Conservation (phyloP, 2,113 vertebrate species). For the Ploceus nigricollis region DNA sequence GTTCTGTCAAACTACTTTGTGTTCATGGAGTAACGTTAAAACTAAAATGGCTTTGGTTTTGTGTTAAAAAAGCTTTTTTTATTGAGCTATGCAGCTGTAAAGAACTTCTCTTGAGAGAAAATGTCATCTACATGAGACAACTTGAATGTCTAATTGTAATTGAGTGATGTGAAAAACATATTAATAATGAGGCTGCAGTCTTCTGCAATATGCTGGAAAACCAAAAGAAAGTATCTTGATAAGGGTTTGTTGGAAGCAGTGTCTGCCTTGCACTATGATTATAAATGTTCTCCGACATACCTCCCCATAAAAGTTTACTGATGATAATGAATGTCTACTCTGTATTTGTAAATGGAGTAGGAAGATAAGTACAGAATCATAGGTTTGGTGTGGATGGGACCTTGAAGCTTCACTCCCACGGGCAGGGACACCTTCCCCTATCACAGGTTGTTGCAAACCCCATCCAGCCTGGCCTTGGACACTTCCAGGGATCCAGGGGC, state of each 20-base stretch:
- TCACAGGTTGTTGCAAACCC: background rate
- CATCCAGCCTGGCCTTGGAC: rapidly evolving
- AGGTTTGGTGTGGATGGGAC: background rate
- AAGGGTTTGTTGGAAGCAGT: background rate
- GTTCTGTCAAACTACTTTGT: background rate
- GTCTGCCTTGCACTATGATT: background rate
- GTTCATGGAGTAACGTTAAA: background rate
- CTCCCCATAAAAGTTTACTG: background rate
- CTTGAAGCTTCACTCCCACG: background rate
- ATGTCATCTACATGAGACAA: background rate
- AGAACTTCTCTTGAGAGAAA: constrained; percentile 4
- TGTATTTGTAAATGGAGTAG: background rate
- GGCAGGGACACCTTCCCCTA: rapidly evolving
- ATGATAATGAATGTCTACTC: background rate
- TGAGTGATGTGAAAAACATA: constrained; percentile 7
- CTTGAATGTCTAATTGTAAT: constrained; percentile 16
- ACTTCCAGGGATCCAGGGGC: background rate
- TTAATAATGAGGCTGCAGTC: background rate
- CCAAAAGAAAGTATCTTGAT: background rate
- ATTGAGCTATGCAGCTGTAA: background rate
- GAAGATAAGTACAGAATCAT: background rate
- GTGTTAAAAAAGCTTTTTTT: background rate
- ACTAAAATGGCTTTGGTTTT: background rate
- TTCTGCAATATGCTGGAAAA: background rate
- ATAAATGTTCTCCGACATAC: background rate